Evolutionary conservation across 2,888 invertebrate species (phyloP).

Genomic region (Dermolepida albohirtum): DNA sequence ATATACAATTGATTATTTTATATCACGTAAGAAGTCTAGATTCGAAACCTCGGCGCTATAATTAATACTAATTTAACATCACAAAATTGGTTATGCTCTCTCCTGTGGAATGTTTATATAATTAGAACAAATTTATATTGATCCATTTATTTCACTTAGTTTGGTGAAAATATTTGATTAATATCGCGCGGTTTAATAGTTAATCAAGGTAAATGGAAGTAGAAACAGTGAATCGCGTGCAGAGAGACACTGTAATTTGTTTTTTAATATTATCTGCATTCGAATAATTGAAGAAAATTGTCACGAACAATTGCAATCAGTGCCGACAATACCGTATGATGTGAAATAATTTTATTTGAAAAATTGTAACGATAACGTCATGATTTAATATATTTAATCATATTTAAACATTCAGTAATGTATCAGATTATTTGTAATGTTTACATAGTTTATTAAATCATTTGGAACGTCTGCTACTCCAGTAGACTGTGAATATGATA

Average conservation of each 20-base stretch:
- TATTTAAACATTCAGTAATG: no score
- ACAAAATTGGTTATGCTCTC: neutral
- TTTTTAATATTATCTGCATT: conserved; percentile 17
- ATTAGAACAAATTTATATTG: conserved; percentile 4
- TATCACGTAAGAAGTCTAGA: no score
- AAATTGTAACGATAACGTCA: no score
- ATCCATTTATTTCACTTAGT: neutral
- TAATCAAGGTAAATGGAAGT: conserved; percentile 17
- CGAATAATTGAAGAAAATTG: neutral
- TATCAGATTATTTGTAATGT: no score
- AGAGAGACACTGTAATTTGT: conserved; percentile 23
- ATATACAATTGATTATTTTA: no score
- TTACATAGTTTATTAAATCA: no score
- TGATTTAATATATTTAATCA: no score
- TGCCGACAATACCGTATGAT: neutral
- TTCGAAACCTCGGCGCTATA: no score
- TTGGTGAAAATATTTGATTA: conserved; percentile 4
- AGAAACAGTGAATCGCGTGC: conserved; percentile 20
- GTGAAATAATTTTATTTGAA: no score
- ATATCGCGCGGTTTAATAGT: conserved; percentile 2
- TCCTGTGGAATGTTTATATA: neutral
- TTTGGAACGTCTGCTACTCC: no score
- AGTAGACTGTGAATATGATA: no score
- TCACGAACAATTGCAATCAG: conserved; percentile 7
- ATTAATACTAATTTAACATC: no score